These are phyloP conservation scores for Scaptodrosophila lebanonensis DNA, from an alignment of 1,140 invertebrate species.

Conservation along the genomic window DNA sequence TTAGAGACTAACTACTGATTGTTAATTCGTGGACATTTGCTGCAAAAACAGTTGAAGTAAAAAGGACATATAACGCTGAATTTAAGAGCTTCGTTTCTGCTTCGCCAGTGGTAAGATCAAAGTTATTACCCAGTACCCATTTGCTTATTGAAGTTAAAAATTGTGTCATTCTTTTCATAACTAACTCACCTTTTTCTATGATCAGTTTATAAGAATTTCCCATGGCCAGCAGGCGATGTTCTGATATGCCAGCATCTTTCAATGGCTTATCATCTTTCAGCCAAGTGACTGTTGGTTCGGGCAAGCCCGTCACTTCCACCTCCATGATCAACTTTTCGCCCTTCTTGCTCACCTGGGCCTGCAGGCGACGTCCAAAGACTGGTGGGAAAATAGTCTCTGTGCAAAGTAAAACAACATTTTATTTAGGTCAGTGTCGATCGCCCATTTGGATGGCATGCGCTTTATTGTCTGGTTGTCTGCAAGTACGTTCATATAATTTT, in stretches of 20 bases:
- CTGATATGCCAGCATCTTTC: conserved; percentile 75
- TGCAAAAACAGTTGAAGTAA: no score
- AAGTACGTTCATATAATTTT: conserved; percentile 31
- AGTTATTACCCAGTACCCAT: conserved; percentile 3
- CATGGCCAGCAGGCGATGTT: conserved; percentile 80
- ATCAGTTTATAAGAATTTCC: conserved; percentile 83
- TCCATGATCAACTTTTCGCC: conserved; percentile 87
- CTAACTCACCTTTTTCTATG: conserved; percentile 82
- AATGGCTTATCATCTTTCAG: conserved; percentile 84
- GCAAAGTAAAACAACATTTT: conserved; percentile 12
- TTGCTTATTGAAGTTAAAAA: not conserved
- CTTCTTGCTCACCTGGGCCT: conserved; percentile 85
- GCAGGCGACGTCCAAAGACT: conserved; percentile 87
- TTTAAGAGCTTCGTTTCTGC: no score
- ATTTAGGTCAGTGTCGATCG: conserved; percentile 9
- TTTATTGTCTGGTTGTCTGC: conserved; percentile 8
- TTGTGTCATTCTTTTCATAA: not conserved
- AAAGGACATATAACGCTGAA: no score
- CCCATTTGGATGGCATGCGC: conserved; percentile 19
- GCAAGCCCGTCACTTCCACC: conserved; percentile 87
- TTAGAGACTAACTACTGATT: no score
- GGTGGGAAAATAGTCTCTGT: conserved; percentile 87
- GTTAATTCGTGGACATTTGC: no score
- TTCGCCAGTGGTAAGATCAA: no score
- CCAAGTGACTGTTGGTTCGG: conserved; percentile 85